phyloP scores from a whole-genome alignment of 2,797 vertebrate species.

The Pseudomugil gertrudae region DNA sequence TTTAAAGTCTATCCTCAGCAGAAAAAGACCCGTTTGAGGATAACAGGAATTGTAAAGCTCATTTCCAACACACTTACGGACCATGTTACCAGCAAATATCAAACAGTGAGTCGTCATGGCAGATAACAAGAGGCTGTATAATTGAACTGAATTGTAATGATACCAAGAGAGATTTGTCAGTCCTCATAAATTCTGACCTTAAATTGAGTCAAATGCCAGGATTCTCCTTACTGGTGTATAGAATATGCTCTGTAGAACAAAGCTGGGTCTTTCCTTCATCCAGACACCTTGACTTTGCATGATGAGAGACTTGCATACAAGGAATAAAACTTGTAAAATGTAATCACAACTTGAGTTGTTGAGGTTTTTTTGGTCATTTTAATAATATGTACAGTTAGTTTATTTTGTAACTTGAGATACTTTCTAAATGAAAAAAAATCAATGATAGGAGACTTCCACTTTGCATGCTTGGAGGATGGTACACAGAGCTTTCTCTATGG shows the following conservation, averaged over 20 bases:
- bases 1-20: slow-evolving; percentile 32
- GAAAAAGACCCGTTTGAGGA: slow-evolving; percentile 7
- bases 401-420: no score
- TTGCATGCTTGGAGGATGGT: no score
- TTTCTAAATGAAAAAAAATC: no score
- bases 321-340: neutral
- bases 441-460: no score
- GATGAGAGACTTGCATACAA: neutral
- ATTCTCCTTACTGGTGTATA: neutral
- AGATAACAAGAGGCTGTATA: neutral
- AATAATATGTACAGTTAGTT: no score
- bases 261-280: neutral
- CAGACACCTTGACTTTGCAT: neutral
- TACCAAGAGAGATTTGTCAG: no score
- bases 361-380: no score
- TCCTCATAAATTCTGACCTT: neutral
- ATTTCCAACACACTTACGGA: no score
- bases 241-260: neutral
- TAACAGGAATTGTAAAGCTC: slow-evolving; percentile 25
- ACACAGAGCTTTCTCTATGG: no score
- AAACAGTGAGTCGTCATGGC: slow-evolving; percentile 4
- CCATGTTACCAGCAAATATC: no score
- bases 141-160: no score
- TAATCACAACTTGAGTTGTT: neutral
- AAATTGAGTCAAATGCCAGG: neutral